Percentiles rank a stretch among this genome's conserved stretches.
Conservation (phyloP, 2,888 invertebrate genomes). For the Desoria tigrina region DNA sequence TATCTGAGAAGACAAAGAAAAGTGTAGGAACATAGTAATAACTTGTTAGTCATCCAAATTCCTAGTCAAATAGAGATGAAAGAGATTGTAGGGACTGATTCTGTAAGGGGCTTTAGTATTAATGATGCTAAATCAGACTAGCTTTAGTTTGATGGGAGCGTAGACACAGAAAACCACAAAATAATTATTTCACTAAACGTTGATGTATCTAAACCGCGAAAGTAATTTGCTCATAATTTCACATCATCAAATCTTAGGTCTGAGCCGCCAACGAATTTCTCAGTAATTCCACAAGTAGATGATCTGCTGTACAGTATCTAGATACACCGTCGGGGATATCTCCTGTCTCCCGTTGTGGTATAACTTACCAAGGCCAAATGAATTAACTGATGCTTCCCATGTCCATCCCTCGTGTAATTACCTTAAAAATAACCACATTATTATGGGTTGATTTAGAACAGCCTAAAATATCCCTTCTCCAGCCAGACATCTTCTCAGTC, state of each 20-base stretch:
- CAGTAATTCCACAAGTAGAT: neutral
- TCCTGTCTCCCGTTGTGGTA: conserved; percentile 2
- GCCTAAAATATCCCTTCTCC: neutral
- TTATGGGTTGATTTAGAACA: neutral
- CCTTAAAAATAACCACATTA: conserved; percentile 16
- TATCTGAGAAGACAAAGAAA: no score
- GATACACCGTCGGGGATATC: neutral
- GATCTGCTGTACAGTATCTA: neutral
- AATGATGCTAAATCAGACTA: neutral
- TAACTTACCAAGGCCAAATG: conserved; percentile 42
- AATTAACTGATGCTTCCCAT: conserved; percentile 48
- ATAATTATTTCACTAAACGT: conserved; percentile 48
- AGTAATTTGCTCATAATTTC: conserved; percentile 51
- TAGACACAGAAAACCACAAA: conserved; percentile 49
- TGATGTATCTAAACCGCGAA: conserved; percentile 45
- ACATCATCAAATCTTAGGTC: conserved; percentile 30
- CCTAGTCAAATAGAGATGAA: no score
- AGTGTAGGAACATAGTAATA: no score
- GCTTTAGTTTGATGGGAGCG: conserved; percentile 20
- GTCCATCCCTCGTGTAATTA: conserved; percentile 28
- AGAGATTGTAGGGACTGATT: neutral
- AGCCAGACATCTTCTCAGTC: no score
- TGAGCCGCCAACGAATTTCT: conserved; percentile 19
- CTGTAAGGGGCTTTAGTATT: conserved; percentile 7
- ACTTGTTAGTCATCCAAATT: no score